phyloP scores from a whole-genome alignment of 2,888 invertebrate genomes.

The Tanytarsus gracilentus region DNA sequence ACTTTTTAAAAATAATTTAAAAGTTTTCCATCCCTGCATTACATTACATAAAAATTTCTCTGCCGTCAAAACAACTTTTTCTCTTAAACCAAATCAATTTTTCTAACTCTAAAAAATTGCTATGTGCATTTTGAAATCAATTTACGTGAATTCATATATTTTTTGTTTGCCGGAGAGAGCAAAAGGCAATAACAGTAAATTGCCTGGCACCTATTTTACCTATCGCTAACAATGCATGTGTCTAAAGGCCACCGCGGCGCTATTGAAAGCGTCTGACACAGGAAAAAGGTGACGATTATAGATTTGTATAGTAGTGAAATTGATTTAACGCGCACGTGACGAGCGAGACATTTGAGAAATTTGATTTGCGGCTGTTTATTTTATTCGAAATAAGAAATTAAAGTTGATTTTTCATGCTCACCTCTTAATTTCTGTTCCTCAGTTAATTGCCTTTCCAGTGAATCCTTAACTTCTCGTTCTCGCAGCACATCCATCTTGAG shows the following conservation, averaged over 20 bases:
- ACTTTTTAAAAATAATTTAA: no score
- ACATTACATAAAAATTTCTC: no score
- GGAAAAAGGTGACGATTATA: slow-evolving; percentile 21
- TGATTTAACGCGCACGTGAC: slow-evolving; percentile 21
- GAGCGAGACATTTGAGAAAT: not conserved
- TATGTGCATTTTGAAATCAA: slow-evolving; percentile 11
- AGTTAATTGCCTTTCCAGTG: slow-evolving; percentile 81
- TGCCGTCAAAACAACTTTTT: no score
- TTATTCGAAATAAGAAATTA: slow-evolving; percentile 8
- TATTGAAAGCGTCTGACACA: not conserved
- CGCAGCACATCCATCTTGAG: slow-evolving; percentile 90
- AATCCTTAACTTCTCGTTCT: slow-evolving; percentile 89
- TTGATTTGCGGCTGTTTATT: not conserved
- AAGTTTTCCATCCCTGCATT: no score
- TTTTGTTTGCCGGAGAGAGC: not conserved
- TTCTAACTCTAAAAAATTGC: no score
- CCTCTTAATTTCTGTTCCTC: slow-evolving; percentile 94
- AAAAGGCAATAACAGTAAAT: slow-evolving; percentile 16
- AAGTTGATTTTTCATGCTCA: no score
- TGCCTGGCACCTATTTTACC: slow-evolving; percentile 29
- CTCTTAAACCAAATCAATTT: no score
- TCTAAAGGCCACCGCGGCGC: not conserved
- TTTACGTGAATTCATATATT: slow-evolving; percentile 1
- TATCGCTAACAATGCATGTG: not conserved
- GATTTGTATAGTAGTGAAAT: slow-evolving; percentile 9